Base-by-base conservation (phyloP, 1,140 invertebrate genomes). In the Contarinia nasturtii region DNA sequence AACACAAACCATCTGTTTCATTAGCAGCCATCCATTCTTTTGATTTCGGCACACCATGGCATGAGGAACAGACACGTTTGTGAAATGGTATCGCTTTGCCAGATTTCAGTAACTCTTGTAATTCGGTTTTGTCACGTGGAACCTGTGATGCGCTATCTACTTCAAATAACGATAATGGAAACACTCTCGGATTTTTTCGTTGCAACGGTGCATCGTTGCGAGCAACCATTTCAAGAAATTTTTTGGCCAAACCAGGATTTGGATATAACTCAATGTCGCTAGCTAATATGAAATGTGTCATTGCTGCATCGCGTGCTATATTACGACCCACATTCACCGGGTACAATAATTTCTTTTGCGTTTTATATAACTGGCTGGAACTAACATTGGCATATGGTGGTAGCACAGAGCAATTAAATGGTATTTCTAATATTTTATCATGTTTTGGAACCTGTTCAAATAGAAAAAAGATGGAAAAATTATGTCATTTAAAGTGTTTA, bases 221-320 rank as follows among this genome's bases (percentile, higher is more conserved):
- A 2, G 79, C 75, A 44, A 89, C 77, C 83, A 89, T 84, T 52
- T 84, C 80, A 27, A 88, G 67, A 58, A 89, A 89, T 54, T 77
- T 75, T 7, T 70, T 67, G 17, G 81, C 78, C 48, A 87, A 60
- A 54, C 80, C 75, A 12, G 83, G 80, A 68, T 78, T 87, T 14
- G 87, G 86, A 63, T 89, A 89, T 36, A 91, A 70, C 60, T 91
- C 86, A 52, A 89, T 86, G 60, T 91, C 87, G 12, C 84, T 86
- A 7, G 86, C 79, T 48, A 93, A 70, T 34, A 94, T 73, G 60
- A 80, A 88, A 59, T 88, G 75, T 12, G 89, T 90, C 19, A 79
- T 65, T 8, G 88, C 80, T 8, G 77, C 73, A 55, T 88, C 82
- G 10, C 87, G 69, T 0, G 86, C 87, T 12, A 91, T 73, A 58